These are phyloP conservation scores for Harlomillsia oculata DNA, from an alignment of 1,140 invertebrate species.

Conservation along the genomic window DNA sequence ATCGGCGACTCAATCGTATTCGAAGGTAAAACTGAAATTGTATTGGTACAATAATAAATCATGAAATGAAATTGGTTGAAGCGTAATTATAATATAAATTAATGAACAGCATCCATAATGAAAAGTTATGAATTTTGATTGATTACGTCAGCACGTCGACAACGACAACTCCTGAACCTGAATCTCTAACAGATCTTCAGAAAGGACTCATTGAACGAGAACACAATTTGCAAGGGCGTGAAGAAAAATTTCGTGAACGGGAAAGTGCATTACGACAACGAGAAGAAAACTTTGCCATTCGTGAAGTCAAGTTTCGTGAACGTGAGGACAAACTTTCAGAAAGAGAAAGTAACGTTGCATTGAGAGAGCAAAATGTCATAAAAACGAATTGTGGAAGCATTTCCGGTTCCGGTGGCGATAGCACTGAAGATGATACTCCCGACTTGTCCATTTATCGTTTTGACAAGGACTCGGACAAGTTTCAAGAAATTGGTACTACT, in stretches of 20 bases:
- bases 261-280: conserved; percentile 11
- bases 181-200: no score
- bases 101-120: no score
- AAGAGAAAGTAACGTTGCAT: conserved; percentile 2
- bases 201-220: conserved; percentile 8
- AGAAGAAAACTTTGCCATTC: conserved; percentile 3
- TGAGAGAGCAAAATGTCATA: conserved; percentile 9
- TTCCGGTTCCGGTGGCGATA: background rate
- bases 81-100: no score
- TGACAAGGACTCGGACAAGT: conserved; percentile 4
- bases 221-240: conserved; percentile 5
- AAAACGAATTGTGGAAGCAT: background rate
- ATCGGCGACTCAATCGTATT: no score
- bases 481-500: conserved; percentile 21
- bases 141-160: no score
- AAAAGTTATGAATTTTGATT: no score
- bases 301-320: conserved; percentile 12
- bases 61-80: no score
- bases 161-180: no score
- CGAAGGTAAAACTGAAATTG: no score
- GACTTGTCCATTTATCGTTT: conserved; percentile 17
- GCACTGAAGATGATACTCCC: background rate
- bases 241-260: conserved; percentile 11
- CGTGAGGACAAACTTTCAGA: conserved; percentile 15
- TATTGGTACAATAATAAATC: no score